Base-by-base conservation (phyloP, 1,140 invertebrate species). In the Leptopilina clavipes region DNA sequence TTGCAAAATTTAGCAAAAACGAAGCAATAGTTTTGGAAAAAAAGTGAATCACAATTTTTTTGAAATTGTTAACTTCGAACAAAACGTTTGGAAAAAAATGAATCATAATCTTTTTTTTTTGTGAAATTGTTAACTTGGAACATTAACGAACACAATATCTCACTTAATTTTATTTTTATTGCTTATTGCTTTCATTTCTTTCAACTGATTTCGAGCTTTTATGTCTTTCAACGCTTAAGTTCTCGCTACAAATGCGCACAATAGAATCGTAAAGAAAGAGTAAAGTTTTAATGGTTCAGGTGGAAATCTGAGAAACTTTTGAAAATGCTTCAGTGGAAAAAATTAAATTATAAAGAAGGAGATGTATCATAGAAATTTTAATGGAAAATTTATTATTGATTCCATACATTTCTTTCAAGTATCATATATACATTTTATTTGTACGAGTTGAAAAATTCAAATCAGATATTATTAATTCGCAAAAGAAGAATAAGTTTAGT, bases 181-280 rank as follows among this genome's bases (percentile, higher is more conserved):
- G 12, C 12, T 65, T 65, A 31, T 65, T 25, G 12, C 59, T 31
- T n/a, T 65, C 25, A 65, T 65, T 52, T 65, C 25, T 65, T 31
- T 8, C 25, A 31, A 31, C 59, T n/a, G 59, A 65, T 65, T 65
- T 65, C 59, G 12, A 65, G 22, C 59, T 37, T 65, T 65, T 65
- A 31, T 65, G 59, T 31, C 25, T 65, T 31, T 65, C 19, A n/a
- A 65, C 25, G 25, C 22, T 65, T 31, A 65, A 65, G 59, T 65
- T 65, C 25, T 14, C 22, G 59, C 59, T 25, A 65, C 22, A 31
- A 65, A 65, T 65, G 59, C 59, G 59, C 59, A 65, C 59, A 65
- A 65, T 65, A 65, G 59, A 59, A 22, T 59, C 54, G 54, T 65
- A 65, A 65, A 65, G 59, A 65, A 65, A 65, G 59, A 31, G 14